These are phyloP conservation scores for Yponomeuta malinellus DNA, from an alignment of 2,888 invertebrate genomes.

Conservation along the genomic window DNA sequence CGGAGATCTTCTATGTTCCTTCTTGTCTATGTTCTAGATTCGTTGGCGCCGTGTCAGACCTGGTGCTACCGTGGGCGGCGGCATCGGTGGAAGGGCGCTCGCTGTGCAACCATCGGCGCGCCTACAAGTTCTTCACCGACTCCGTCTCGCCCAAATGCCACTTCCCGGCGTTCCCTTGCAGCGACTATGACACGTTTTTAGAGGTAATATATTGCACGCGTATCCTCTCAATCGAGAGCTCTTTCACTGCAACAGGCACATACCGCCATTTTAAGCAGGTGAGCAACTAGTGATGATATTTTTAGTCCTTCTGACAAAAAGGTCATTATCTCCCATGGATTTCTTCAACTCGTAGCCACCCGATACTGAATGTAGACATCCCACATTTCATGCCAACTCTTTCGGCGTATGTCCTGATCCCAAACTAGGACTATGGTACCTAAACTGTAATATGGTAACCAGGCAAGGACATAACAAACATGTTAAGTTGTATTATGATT, in stretches of 20 bases:
- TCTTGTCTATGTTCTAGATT: constrained; percentile 60
- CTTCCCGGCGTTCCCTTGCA: constrained; percentile 93
- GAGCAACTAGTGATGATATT: too few relatives aligned
- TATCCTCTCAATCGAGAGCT: too few relatives aligned
- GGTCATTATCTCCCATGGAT: too few relatives aligned
- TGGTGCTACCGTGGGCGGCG: constrained; percentile 88
- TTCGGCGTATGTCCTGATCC: neutral
- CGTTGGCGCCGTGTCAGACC: constrained; percentile 92
- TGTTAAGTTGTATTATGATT: neutral
- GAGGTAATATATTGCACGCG: constrained; percentile 43
- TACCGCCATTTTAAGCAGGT: too few relatives aligned
- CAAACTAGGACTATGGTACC: too few relatives aligned
- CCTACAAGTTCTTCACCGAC: constrained; percentile 96
- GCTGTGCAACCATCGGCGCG: constrained; percentile 93
- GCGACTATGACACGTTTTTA: constrained; percentile 88
- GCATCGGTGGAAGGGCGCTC: constrained; percentile 84
- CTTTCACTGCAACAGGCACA: too few relatives aligned
- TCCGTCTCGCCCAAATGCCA: constrained; percentile 93
- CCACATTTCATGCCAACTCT: neutral
- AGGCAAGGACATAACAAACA: neutral
- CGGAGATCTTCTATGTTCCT: too few relatives aligned
- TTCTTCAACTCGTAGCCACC: too few relatives aligned
- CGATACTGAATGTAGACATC: too few relatives aligned
- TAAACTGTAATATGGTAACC: too few relatives aligned
- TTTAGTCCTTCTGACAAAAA: too few relatives aligned